Evolutionary conservation across 2,113 vertebrate species (phyloP), one percentile per base, ranked within the genome.

Genomic region (Gila orcuttii): DNA sequence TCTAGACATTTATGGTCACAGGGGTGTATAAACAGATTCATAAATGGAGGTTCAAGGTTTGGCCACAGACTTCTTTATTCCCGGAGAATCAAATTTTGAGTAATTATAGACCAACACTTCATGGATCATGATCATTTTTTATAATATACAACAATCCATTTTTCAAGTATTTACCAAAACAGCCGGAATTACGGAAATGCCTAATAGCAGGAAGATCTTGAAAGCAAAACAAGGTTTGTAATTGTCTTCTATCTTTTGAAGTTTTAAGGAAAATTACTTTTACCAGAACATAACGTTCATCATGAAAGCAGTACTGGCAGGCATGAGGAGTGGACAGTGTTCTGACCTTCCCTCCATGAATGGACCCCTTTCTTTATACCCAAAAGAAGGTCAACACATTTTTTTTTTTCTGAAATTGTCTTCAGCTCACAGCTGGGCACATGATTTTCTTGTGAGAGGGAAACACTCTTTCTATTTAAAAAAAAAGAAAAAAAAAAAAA

Each of bases 201-300:
- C 90, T 93, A 85, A 88, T 89, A 89, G 85, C 71, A 91, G 84
- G 39, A 79, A 90, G 79, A 84, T 79, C 90, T 92, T 91, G 90
- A 90, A 74, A 75, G 77, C 45, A 57, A 79, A 74, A 64, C 82
- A 83, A 21, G 86, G 86, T 75, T 82, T 68, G 82, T 45, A 90
- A 92, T 92, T 91, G 84, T 59, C 50, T 78, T 89, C 57, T 79
- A 82, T 88, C 86, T 85, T 76, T 84, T 88, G 85, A 79, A 86
- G 79, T 68, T 85, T 90, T 89, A 88, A 57, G 74, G 77, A 85
- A 87, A 66, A 88, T 82, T 86, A 90, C 62, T 28, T n/a, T 81
- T 13, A 39, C 73, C 84, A 88, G 79, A 83, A 90, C 86, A 88
- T 69, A 62, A 76, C 66, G 52, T 88, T 79, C 59, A 71, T 89